These are phyloP conservation scores for Monochamus alternatus DNA, from an alignment of 2,888 invertebrate species.

Conservation along the genomic window DNA sequence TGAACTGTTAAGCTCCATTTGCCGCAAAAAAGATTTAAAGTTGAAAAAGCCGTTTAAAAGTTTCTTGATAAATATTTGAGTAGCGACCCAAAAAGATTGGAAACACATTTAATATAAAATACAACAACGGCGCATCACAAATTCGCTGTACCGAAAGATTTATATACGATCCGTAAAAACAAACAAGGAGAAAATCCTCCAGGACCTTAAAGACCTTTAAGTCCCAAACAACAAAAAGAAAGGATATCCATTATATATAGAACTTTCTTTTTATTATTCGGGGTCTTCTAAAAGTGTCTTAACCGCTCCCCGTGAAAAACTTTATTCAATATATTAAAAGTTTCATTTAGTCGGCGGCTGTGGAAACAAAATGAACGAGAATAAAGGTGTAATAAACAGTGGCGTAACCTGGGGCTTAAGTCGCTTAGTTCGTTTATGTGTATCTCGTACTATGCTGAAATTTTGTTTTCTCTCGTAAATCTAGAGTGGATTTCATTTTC, in stretches of 20 bases:
- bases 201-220: constrained; percentile 26
- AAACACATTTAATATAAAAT: not conserved
- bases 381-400: constrained; percentile 33
- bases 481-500: not conserved
- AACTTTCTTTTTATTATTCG: constrained; percentile 35
- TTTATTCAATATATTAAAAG: constrained; percentile 36
- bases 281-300: constrained; percentile 30
- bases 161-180: constrained; percentile 11
- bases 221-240: constrained; percentile 26
- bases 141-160: constrained; percentile 6
- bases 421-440: constrained; percentile 21
- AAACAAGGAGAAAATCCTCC: constrained; percentile 27
- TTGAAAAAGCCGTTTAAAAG: too few relatives aligned
- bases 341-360: constrained; percentile 32
- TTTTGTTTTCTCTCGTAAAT: constrained; percentile 17
- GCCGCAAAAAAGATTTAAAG: too few relatives aligned
- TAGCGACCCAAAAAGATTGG: not conserved
- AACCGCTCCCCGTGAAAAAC: constrained; percentile 26
- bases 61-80: not conserved
- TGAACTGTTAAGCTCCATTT: too few relatives aligned
- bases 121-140: not conserved
- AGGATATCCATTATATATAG: constrained; percentile 34
- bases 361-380: constrained; percentile 25
- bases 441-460: not conserved
- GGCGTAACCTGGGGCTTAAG: constrained; percentile 16